Evolutionary conservation across 2,797 vertebrate species (phyloP), one percentile per base, ranked within the genome.

Genomic region (Melanotaenia trifasciata): DNA sequence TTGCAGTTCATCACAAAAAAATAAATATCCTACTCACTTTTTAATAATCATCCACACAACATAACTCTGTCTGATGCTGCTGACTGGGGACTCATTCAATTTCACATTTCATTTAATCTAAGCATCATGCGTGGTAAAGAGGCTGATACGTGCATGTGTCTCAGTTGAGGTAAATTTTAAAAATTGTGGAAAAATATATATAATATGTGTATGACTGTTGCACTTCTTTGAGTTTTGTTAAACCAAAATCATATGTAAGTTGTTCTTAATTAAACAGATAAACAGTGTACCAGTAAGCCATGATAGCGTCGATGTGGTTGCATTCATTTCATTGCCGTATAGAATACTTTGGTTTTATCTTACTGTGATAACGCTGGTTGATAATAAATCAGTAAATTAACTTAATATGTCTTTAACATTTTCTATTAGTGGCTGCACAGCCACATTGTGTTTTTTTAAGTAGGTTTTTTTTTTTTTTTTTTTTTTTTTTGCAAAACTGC

Each of bases 61-160:
- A 36, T 35, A 51, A 69, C 45, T 35, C 35, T 50, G 30, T 64
- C 65, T 70, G 16, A 69, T 71, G 79, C 54, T 57, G 67, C 77
- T 86, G 81, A 64, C 22, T 13, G 40, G 81, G 78, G 80, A 79
- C 57, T 38, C 47, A 62, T 81, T 83, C 33, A 12, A 80, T 79
- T 81, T 66, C 70, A 70, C 51, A 63, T 33, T 67, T 62, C 64
- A 50, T 75, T 83, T 36, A 73, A 50, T 74, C 74, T 58, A 68
- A 68, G 63, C 70, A 57, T 61, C 58, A 70, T 32, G 59, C 74
- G 54, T 72, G 58, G 33, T 68, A 36, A 67, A 70, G 54, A 18
- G 54, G 40, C 8, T 68, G 32, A 45, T 43, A 26, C 14, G 54
- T 70, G 24, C 32, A 56, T 51, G 22, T 47, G 47, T 63, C 18